phyloP scores from a whole-genome alignment of 1,140 invertebrate genomes.

The Lucilia cuprina region DNA sequence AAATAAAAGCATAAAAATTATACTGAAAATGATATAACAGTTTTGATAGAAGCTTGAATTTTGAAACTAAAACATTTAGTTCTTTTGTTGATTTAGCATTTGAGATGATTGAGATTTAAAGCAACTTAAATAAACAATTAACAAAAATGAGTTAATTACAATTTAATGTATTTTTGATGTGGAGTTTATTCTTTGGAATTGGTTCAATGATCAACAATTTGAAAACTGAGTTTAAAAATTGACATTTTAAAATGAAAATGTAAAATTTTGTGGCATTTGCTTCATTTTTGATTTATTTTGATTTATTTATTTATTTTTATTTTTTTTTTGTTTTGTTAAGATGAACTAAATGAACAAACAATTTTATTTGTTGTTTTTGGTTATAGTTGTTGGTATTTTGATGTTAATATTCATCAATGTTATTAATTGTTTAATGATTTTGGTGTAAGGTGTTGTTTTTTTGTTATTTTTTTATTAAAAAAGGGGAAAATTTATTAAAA shows the following conservation, averaged over 20 bases:
- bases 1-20: background rate
- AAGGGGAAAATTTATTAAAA: background rate
- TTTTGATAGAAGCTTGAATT: constrained; percentile 50
- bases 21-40: background rate
- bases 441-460: background rate
- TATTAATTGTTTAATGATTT: background rate
- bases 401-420: background rate
- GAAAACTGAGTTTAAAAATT: too few relatives aligned
- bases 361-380: constrained; percentile 2
- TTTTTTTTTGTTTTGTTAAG: background rate
- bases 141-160: background rate
- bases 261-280: background rate
- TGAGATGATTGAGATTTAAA: background rate
- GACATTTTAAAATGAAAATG: background rate
- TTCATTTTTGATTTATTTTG: background rate
- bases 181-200: background rate
- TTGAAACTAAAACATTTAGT: constrained; percentile 46
- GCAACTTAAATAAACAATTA: background rate
- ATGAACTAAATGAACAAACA: background rate
- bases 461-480: too few relatives aligned
- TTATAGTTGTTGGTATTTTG: too few relatives aligned
- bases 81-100: background rate
- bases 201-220: background rate
- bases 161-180: background rate
- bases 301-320: too few relatives aligned